Evolutionary conservation across 2,113 vertebrate species (phyloP), one percentile per base, ranked within the genome.

Genomic region (Andinoacara biseriatus): DNA sequence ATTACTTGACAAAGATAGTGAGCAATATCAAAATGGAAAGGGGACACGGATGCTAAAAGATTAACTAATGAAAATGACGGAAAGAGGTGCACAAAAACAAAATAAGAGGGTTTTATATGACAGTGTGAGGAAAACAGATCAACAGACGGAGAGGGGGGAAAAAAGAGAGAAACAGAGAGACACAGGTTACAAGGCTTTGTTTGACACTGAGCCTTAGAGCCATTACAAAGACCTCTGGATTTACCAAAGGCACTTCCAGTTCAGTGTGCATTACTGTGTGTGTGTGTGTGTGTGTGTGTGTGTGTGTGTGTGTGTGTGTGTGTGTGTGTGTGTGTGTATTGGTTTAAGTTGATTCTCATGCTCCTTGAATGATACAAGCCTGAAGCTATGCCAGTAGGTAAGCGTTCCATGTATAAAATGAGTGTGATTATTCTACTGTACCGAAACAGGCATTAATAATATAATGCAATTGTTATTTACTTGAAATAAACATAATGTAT

Each of bases 161-260:
- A 1, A 3, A 76, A 84, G 60, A 80, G 31, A 67, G 58, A 85
- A 78, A 76, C 62, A 86, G 74, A 79, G 35, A 83, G 84, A 78
- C 58, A 38, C 81, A 79, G 79, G 78, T 92, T 87, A 75, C 29
- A 78, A 49, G 74, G 81, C 90, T 92, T 87, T 92, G 87, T 89
- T 85, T 76, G 81, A 90, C 81, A 91, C 69, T 90, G 90, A 91
- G 89, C 90, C 87, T 87, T 86, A 83, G 89, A 91, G 91, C 87
- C 79, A 76, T 76, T 87, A 88, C 86, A 91, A 91, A 92, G 86
- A 90, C 86, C 82, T 87, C 79, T 81, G 90, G 91, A 91, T 93
- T 90, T 90, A 86, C 78, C 52, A 81, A 90, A 86, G 81, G 77
- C 81, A 91, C 69, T 89, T 83, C 49, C 61, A 84, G 67, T 85